Evolutionary conservation across 2,888 invertebrate species (phyloP).

Genomic region (Pedicia rivosa): DNA sequence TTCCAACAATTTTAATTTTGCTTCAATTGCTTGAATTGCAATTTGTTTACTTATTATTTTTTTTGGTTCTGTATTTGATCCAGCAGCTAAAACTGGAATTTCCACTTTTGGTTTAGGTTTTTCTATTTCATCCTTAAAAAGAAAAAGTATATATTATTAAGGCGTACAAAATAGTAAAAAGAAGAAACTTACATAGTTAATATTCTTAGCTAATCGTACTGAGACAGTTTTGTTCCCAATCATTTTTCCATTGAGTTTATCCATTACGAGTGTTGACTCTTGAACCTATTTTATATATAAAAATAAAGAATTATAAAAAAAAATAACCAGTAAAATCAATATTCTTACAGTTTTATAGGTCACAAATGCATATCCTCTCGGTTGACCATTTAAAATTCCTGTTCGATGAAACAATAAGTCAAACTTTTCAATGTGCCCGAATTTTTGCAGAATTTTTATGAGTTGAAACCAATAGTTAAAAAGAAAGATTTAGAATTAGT

Average conservation of each 20-base stretch:
- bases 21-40: conserved; percentile 77
- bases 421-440: conserved; percentile 87
- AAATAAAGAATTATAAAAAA: neutral
- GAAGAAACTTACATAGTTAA: conserved; percentile 38
- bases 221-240: conserved; percentile 59
- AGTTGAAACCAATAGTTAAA: conserved; percentile 74
- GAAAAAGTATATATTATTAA: conserved; percentile 7
- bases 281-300: conserved; percentile 15
- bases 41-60: conserved; percentile 55
- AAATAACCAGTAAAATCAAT: neutral
- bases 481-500: conserved; percentile 12
- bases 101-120: conserved; percentile 59
- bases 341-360: conserved; percentile 45
- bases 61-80: conserved; percentile 29
- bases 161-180: conserved; percentile 2
- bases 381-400: conserved; percentile 76
- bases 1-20: conserved; percentile 69
- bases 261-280: conserved; percentile 57
- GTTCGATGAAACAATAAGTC: conserved; percentile 88
- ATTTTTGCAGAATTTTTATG: conserved; percentile 89
- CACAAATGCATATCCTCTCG: conserved; percentile 87
- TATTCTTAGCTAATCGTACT: conserved; percentile 67
- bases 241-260: conserved; percentile 53
- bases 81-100: conserved; percentile 60
- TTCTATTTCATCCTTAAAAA: conserved; percentile 53